Percentiles rank a stretch among this genome's conserved stretches.
Evolutionary conservation across 2,888 invertebrate species (phyloP).

Genomic region (Meteorus colon): DNA sequence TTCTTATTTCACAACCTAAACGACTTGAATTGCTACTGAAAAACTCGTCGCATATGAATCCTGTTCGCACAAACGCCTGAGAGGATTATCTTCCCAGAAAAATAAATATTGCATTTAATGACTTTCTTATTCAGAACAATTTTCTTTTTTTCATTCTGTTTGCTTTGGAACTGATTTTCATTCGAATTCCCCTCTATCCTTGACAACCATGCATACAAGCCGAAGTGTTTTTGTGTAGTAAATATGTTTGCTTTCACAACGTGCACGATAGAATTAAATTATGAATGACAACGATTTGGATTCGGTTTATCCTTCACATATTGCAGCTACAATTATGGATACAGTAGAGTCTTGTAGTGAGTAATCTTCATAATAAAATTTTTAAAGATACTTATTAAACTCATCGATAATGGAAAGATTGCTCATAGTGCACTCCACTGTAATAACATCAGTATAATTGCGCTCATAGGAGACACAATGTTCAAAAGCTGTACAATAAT

Average conservation of each 20-base stretch:
- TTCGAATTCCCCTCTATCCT: background rate
- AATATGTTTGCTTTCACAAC: conserved; percentile 32
- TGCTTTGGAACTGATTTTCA: background rate
- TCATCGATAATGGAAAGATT: too few species aligned
- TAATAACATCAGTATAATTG: conserved; percentile 37
- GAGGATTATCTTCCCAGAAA: conserved; percentile 13
- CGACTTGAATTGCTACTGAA: conserved; percentile 35
- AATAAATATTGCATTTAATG: conserved; percentile 12
- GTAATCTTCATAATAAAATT: too few species aligned
- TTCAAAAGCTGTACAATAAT: conserved; percentile 44
- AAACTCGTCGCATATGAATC: background rate
- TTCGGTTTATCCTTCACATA: conserved; percentile 18
- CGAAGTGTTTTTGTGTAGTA: conserved; percentile 8
- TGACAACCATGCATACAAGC: background rate
- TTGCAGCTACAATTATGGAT: conserved; percentile 41
- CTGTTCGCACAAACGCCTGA: background rate
- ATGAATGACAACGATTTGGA: conserved; percentile 35
- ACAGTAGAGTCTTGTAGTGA: too few species aligned
- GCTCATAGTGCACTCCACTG: too few species aligned
- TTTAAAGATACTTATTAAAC: too few species aligned
- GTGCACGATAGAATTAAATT: conserved; percentile 20
- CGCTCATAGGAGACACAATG: conserved; percentile 33
- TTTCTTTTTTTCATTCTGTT: background rate
- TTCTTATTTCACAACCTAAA: conserved; percentile 44
- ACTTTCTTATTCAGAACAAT: background rate